A percentile compares a stretch with the other conserved stretches of the same genome.
These are phyloP conservation scores for Takifugu flavidus DNA, from an alignment of 2,113 vertebrate genomes.

Conservation along the genomic window DNA sequence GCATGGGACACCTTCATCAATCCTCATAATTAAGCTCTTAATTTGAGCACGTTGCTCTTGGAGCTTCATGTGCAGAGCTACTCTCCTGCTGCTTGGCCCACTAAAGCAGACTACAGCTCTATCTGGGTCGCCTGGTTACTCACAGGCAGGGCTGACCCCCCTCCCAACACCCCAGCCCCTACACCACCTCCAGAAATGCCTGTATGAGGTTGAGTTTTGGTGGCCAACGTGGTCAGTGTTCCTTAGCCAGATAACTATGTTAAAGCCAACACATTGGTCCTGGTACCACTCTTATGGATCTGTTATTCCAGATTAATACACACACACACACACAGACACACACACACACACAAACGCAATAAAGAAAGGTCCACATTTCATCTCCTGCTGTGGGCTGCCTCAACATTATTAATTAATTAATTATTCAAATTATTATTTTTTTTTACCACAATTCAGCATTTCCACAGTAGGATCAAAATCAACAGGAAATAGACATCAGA, in stretches of 20 bases:
- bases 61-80: neutral
- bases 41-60: neutral
- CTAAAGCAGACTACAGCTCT: neutral
- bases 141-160: constrained; percentile 16
- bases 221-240: constrained; percentile 34
- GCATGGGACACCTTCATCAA: neutral
- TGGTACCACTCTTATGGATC: constrained; percentile 20
- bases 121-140: neutral
- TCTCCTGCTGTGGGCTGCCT: too few species aligned
- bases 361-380: too few species aligned
- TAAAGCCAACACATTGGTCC: too few species aligned
- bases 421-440: too few species aligned
- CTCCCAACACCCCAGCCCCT: too few species aligned
- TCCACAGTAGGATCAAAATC: too few species aligned
- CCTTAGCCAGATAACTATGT: neutral
- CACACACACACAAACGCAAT: too few species aligned
- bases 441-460: too few species aligned
- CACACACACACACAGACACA: too few species aligned
- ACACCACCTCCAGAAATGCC: too few species aligned
- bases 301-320: constrained; percentile 37
- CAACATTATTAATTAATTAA: too few species aligned
- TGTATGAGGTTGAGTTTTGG: neutral
- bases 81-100: neutral
- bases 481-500: too few species aligned
- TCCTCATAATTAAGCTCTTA: neutral